Evolutionary conservation across 2,113 vertebrate genomes (phyloP).

Genomic region (Electrona antarctica): DNA sequence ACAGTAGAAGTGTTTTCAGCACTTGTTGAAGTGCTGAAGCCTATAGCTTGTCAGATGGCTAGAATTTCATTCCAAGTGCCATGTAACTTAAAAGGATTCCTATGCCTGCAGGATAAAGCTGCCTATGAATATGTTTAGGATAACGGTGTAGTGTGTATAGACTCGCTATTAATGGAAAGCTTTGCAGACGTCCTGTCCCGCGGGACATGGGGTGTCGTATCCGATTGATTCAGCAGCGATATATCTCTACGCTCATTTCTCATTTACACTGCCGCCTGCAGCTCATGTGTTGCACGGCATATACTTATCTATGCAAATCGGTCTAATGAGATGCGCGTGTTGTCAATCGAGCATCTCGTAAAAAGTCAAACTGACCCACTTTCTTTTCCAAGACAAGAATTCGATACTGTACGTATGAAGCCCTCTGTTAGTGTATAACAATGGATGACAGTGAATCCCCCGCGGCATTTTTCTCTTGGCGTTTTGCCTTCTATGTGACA

Average conservation of each 20-base stretch:
- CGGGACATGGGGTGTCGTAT: conserved; percentile 31
- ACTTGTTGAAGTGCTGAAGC: neutral
- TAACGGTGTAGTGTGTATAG: conserved; percentile 27
- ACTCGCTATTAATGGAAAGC: conserved; percentile 58
- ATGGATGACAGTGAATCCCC: conserved; percentile 61
- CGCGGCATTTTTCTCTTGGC: conserved; percentile 55
- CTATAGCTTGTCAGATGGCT: conserved; percentile 16
- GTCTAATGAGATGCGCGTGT: conserved; percentile 43
- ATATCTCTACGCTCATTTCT: conserved; percentile 45
- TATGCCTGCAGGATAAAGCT: neutral
- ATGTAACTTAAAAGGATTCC: conserved; percentile 11
- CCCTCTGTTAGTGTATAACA: conserved; percentile 54
- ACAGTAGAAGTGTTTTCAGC: neutral
- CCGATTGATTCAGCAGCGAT: conserved; percentile 53
- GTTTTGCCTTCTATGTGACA: conserved; percentile 65
- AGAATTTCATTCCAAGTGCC: conserved; percentile 13
- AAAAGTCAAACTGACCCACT: conserved; percentile 12
- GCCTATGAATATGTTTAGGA: conserved; percentile 30
- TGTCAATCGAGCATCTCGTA: conserved; percentile 24
- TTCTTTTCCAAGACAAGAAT: conserved; percentile 33
- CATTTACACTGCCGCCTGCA: conserved; percentile 33
- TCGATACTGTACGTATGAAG: conserved; percentile 25
- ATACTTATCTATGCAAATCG: conserved; percentile 44
- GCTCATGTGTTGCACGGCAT: conserved; percentile 32
- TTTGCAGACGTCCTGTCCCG: conserved; percentile 40